Conservation (phyloP, 1,140 invertebrate genomes). For the Orchestia grillus region DNA sequence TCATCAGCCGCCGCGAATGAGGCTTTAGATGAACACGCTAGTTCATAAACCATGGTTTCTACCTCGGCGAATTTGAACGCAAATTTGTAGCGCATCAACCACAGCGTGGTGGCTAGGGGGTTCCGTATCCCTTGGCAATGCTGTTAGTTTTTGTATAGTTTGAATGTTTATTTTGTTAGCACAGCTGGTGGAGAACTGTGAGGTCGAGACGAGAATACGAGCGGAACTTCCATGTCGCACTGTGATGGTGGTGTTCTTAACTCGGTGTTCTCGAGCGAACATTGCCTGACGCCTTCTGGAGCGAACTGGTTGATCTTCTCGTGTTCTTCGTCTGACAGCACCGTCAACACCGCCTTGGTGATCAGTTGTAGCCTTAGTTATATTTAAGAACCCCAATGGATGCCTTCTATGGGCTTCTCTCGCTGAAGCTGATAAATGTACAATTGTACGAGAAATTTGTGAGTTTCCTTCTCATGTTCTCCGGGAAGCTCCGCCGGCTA, state of each 20-base stretch:
- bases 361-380: background rate
- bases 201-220: background rate
- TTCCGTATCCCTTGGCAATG: background rate
- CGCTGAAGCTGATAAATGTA: background rate
- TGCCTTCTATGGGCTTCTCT: background rate
- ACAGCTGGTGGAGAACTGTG: background rate
- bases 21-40: background rate
- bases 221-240: background rate
- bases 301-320: background rate
- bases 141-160: background rate
- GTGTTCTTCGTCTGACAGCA: background rate
- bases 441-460: background rate
- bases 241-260: constrained; percentile 8
- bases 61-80: too few species aligned
- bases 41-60: too few species aligned
- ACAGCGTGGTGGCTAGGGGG: too few species aligned
- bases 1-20: background rate
- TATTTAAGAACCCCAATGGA: background rate
- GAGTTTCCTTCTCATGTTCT: background rate
- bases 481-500: background rate
- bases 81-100: too few species aligned
- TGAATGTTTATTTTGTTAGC: background rate
- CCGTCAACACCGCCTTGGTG: background rate
- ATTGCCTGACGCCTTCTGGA: background rate
- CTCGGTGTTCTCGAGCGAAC: background rate